Conservation (phyloP, 2,113 vertebrate genomes). For the Tauraco erythrolophus region DNA sequence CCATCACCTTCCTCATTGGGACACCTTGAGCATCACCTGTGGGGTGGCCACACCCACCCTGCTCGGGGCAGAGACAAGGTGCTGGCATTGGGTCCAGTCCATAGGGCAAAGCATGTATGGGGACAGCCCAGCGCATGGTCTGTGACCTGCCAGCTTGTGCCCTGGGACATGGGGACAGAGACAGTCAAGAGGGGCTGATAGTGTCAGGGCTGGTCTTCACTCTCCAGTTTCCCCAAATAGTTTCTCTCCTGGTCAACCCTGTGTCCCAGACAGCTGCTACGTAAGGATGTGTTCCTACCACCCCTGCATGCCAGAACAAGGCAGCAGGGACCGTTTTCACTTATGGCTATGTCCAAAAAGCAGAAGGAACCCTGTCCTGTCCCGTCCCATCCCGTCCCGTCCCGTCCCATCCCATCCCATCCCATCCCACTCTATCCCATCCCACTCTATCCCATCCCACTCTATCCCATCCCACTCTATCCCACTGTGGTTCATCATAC, state of each 20-base stretch:
- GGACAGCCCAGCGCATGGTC: accelerated
- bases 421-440: too few species aligned
- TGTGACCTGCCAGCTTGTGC: background rate
- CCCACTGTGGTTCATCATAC: background rate
- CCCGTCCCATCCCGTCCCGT: too few species aligned
- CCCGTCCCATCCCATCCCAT: too few species aligned
- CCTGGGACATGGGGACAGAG: background rate
- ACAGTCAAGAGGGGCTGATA: background rate
- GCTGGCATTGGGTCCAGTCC: background rate
- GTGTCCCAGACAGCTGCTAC: background rate
- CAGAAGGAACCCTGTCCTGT: background rate
- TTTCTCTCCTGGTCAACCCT: background rate
- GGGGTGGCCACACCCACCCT: background rate
- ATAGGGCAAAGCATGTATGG: background rate
- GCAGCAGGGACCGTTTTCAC: background rate
- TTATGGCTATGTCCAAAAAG: background rate
- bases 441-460: too few species aligned
- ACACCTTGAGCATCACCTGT: background rate
- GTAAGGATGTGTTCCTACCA: background rate
- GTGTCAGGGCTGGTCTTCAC: background rate
- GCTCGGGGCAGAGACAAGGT: accelerated
- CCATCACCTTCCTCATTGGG: background rate
- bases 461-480: too few species aligned
- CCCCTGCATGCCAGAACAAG: background rate
- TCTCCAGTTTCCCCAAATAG: background rate